Percentiles rank a stretch among this genome's conserved stretches.
Evolutionary conservation across 2,797 vertebrate genomes (phyloP).

Genomic region (Premnoplex brunnescens): DNA sequence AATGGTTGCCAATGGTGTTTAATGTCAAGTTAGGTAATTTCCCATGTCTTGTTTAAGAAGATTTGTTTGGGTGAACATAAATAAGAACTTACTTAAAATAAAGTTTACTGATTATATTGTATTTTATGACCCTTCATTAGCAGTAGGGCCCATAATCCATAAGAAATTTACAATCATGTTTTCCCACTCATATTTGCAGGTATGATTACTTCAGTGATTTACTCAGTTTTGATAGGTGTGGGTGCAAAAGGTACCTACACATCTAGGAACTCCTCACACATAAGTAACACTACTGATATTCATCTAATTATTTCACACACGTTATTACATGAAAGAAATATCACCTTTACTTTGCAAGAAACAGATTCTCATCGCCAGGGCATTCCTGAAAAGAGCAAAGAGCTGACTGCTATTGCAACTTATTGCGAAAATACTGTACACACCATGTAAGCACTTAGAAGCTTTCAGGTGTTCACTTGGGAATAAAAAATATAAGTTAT

Average conservation of each 20-base stretch:
- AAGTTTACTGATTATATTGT: neutral
- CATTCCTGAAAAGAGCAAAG: neutral
- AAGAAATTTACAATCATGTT: neutral
- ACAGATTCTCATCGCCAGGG: neutral
- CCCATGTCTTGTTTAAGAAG: neutral
- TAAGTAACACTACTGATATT: neutral
- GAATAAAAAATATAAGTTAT: neutral
- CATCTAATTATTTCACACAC: neutral
- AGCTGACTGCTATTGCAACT: neutral
- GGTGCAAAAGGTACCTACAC: neutral
- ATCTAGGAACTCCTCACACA: neutral
- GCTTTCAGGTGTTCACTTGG: neutral
- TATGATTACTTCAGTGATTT: neutral
- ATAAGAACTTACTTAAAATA: neutral
- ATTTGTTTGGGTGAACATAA: neutral
- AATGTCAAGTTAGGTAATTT: neutral
- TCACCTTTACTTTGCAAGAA: neutral
- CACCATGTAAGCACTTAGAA: neutral
- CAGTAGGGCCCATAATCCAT: neutral
- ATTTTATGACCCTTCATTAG: neutral
- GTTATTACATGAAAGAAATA: neutral
- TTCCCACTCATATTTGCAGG: neutral
- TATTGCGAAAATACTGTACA: constrained; percentile 35
- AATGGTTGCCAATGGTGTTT: neutral
- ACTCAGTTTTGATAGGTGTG: neutral